A percentile compares a stretch with the other conserved stretches of the same genome.
These are phyloP conservation scores for Corythoichthys haematopterus DNA, from an alignment of 2,113 vertebrate species.

Conservation along the genomic window DNA sequence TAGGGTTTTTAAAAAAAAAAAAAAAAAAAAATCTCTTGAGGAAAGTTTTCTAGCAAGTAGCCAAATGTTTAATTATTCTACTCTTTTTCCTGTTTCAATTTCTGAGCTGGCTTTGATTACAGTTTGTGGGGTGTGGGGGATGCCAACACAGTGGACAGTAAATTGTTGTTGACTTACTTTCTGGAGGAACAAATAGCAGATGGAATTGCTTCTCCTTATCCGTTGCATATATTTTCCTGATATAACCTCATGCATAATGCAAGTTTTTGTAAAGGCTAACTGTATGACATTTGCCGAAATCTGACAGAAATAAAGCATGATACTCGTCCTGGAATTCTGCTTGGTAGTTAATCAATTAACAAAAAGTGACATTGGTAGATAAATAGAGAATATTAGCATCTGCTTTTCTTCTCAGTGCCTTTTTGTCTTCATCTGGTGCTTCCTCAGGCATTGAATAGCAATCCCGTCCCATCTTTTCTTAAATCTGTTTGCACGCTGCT, in stretches of 20 bases:
- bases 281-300: background rate
- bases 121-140: background rate
- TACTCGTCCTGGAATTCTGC: background rate
- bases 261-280: background rate
- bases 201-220: background rate
- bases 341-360: background rate
- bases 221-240: background rate
- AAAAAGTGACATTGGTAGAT: background rate
- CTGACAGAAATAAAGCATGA: background rate
- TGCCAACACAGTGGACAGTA: background rate
- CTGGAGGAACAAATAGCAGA: background rate
- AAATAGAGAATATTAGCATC: background rate
- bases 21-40: background rate
- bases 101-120: background rate
- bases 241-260: constrained; percentile 1
- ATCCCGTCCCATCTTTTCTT: constrained; percentile 46
- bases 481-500: constrained; percentile 51
- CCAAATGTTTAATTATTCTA: background rate
- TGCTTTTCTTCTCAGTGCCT: constrained; percentile 12
- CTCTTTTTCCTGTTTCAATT: background rate
- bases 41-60: background rate
- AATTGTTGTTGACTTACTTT: background rate
- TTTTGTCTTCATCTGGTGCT: constrained; percentile 31
- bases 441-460: constrained; percentile 38
- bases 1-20: background rate